A percentile compares a stretch with the other conserved stretches of the same genome.
Evolutionary conservation across 37 sponge, comb jelly and placozoan species (phyloP).

Genomic region (Amphimedon queenslandica): DNA sequence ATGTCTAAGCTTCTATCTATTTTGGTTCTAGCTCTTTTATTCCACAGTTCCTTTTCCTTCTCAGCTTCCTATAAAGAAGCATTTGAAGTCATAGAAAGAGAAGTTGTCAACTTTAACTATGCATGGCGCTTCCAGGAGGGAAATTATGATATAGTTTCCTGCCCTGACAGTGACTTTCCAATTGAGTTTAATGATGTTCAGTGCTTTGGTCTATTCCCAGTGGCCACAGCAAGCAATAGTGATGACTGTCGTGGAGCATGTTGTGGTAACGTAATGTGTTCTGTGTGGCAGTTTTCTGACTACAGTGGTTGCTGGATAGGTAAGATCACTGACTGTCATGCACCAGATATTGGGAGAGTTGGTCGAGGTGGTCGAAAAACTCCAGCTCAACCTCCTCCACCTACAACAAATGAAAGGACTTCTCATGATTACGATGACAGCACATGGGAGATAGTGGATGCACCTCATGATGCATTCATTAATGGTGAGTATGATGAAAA

Average conservation of each 20-base stretch:
- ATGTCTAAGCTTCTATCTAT: no score
- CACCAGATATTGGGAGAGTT: conserved; percentile 12
- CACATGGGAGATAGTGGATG: conserved; percentile 46
- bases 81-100: no score
- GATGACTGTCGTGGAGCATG: conserved; percentile 36
- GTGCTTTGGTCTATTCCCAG: conserved; percentile 22
- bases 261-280: conserved; percentile 27
- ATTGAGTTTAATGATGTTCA: no score
- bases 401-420: conserved; percentile 14
- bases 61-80: no score
- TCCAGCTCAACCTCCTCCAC: conserved; percentile 22
- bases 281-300: conserved; percentile 41
- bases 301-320: conserved; percentile 45
- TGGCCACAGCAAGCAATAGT: conserved; percentile 6
- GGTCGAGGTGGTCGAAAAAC: conserved; percentile 21
- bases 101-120: no score
- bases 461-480: conserved; percentile 46
- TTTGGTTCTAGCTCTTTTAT: no score
- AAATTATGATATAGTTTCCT: no score
- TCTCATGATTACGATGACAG: conserved; percentile 38
- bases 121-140: no score
- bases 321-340: conserved; percentile 24
- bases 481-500: conserved; percentile 10
- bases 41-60: no score
- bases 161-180: no score